Evolutionary conservation across 2,797 vertebrate species (phyloP).

Genomic region (Manis javanica): DNA sequence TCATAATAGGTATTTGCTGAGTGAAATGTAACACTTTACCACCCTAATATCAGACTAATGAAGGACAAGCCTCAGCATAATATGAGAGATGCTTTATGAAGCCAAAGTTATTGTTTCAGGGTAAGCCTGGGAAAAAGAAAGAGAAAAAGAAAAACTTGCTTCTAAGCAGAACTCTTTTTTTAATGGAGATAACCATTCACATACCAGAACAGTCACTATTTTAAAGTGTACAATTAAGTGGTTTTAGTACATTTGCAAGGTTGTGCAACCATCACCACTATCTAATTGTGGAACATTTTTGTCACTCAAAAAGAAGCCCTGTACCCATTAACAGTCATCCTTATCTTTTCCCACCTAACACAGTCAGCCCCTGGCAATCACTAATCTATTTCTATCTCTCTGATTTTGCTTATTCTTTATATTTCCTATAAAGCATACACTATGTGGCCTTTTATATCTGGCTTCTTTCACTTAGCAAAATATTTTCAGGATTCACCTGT

Average conservation of each 20-base stretch:
- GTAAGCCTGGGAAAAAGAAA: not conserved
- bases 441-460: not conserved
- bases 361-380: not conserved
- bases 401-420: not conserved
- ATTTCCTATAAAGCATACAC: not conserved
- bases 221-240: not conserved
- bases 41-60: not conserved
- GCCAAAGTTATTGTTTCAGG: not conserved
- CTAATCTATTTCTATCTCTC: not conserved
- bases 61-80: not conserved
- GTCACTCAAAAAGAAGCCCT: not conserved
- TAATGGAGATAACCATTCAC: not conserved
- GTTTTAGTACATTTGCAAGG: not conserved
- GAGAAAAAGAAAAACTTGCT: not conserved
- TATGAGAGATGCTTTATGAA: not conserved
- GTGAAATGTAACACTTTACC: not conserved
- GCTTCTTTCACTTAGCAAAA: not conserved
- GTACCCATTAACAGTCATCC: not conserved
- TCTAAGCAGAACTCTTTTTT: not conserved
- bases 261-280: not conserved
- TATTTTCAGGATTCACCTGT: not conserved
- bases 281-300: not conserved
- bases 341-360: fast-evolving
- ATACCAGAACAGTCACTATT: not conserved
- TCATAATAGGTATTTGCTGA: conserved; percentile 14